Conservation (phyloP, 2,888 invertebrate genomes). For the Gortyna flavago region DNA sequence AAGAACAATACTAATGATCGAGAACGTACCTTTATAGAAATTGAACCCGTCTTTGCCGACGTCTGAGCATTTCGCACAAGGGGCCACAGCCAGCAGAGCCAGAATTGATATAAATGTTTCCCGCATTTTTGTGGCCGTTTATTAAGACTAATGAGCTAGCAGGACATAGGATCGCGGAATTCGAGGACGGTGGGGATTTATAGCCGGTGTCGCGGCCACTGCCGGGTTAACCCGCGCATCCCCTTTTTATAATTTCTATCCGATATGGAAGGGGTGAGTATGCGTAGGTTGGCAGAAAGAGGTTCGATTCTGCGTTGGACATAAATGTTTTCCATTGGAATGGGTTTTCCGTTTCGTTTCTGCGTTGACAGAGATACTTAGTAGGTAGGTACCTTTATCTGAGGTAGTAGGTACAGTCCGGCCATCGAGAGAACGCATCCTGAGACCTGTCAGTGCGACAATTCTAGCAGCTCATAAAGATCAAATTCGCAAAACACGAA, state of each 20-base stretch:
- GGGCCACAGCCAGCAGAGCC: conserved; percentile 74
- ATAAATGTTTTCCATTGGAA: neutral
- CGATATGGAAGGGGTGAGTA: conserved; percentile 44
- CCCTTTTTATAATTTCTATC: conserved; percentile 80
- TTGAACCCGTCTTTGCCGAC: conserved; percentile 85
- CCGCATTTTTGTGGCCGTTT: conserved; percentile 78
- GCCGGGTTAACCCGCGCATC: conserved; percentile 57
- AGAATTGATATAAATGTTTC: conserved; percentile 82
- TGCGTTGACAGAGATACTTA: neutral
- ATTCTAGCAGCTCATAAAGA: no score
- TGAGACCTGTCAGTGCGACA: no score
- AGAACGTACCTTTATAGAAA: conserved; percentile 84
- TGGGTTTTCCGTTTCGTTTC: neutral
- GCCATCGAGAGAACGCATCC: neutral
- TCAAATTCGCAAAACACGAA: no score
- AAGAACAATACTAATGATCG: conserved; percentile 46
- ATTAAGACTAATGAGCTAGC: conserved; percentile 75
- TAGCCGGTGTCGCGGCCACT: conserved; percentile 64
- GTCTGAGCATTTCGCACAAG: conserved; percentile 74
- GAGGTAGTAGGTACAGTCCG: neutral
- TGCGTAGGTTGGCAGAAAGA: conserved; percentile 34
- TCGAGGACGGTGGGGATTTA: conserved; percentile 60
- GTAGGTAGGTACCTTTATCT: no score
- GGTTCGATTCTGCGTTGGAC: conserved; percentile 62
- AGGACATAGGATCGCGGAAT: conserved; percentile 64